Conservation (phyloP, 2,797 vertebrate genomes). For the Sparus aurata region DNA sequence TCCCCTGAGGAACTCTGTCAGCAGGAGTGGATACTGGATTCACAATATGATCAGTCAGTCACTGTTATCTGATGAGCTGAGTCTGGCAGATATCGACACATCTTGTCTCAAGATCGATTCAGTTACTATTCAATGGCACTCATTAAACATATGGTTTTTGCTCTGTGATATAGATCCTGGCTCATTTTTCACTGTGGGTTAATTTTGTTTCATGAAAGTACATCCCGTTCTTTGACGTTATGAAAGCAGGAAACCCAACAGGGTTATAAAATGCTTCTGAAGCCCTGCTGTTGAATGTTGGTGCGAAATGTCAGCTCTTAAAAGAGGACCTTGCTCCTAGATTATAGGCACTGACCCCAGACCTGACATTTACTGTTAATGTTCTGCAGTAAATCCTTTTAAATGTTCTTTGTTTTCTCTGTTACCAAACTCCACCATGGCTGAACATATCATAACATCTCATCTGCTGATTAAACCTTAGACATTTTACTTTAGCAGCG, state of each 20-base stretch:
- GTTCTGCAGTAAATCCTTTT: neutral
- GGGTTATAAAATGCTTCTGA: neutral
- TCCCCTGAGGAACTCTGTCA: neutral
- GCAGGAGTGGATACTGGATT: neutral
- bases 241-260: neutral
- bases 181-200: neutral
- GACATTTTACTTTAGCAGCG: neutral
- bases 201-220: neutral
- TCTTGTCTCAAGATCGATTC: neutral
- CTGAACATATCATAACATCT: slow-evolving; percentile 6
- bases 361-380: neutral
- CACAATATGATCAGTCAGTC: slow-evolving; percentile 11
- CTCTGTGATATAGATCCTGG: neutral
- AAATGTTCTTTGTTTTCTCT: slow-evolving; percentile 6
- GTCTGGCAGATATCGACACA: neutral
- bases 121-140: neutral
- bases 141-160: neutral
- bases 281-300: neutral
- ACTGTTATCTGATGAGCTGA: neutral
- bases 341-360: neutral
- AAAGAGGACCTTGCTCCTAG: neutral
- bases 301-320: neutral
- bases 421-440: neutral
- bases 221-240: neutral
- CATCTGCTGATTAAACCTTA: slow-evolving; percentile 3